Evolutionary conservation across 2,797 vertebrate genomes (phyloP).

Genomic region (Pipistrellus kuhlii): DNA sequence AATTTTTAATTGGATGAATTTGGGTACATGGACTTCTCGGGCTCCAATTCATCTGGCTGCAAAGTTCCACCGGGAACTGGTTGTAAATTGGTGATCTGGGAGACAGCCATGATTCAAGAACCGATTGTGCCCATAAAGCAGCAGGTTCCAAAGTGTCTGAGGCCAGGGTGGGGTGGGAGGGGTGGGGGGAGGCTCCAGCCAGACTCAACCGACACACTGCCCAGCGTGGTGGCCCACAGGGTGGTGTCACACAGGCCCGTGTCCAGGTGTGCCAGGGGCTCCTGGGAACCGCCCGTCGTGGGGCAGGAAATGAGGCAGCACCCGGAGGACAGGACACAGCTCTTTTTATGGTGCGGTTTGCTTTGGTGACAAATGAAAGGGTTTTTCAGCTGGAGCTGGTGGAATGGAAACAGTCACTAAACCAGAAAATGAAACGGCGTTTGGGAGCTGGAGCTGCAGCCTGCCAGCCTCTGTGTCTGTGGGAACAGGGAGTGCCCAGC

Average conservation of each 20-base stretch:
- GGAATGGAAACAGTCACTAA: constrained; percentile 47
- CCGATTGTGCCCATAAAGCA: background rate
- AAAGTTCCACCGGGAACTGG: background rate
- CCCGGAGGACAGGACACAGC: background rate
- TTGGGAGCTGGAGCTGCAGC: background rate
- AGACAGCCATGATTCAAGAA: constrained; percentile 4
- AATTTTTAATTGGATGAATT: background rate
- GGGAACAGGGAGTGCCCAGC: background rate
- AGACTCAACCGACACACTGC: background rate
- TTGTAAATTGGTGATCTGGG: background rate
- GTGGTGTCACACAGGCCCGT: rapidly evolving
- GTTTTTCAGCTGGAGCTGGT: background rate
- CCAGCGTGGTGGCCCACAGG: rapidly evolving
- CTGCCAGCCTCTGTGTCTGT: background rate
- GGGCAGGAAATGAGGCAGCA: background rate
- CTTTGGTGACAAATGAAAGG: constrained; percentile 40
- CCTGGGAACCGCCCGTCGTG: background rate
- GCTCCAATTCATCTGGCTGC: background rate
- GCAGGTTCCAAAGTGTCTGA: background rate
- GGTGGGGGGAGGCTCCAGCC: too few relatives aligned
- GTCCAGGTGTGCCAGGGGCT: rapidly evolving
- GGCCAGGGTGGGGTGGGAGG: background rate
- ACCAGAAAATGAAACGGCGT: constrained; percentile 33
- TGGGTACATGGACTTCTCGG: too few relatives aligned
- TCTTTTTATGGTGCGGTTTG: background rate